Evolutionary conservation across 2,888 invertebrate genomes (phyloP).

Genomic region (Cactoblastis cactorum): DNA sequence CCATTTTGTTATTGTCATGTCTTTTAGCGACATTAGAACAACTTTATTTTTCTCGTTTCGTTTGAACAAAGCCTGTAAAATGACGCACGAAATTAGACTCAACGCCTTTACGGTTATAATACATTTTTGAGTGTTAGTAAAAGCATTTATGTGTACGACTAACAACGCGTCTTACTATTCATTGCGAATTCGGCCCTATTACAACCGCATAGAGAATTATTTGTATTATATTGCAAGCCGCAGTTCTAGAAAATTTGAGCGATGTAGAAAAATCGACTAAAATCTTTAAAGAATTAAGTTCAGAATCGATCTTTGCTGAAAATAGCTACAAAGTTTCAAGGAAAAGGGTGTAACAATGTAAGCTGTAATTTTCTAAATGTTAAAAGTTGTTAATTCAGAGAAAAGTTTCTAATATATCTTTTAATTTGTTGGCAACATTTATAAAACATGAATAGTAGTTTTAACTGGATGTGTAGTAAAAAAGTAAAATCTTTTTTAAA

Average conservation of each 20-base stretch:
- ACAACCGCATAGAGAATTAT: not conserved
- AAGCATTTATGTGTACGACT: not conserved
- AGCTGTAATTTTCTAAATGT: slow-evolving; percentile 13
- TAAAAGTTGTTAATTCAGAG: slow-evolving; percentile 7
- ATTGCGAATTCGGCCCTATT: not conserved
- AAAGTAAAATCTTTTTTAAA: too few relatives aligned
- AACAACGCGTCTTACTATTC: not conserved
- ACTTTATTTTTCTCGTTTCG: slow-evolving; percentile 16
- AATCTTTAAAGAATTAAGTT: not conserved
- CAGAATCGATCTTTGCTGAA: not conserved
- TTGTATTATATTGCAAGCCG: not conserved
- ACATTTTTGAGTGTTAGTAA: not conserved
- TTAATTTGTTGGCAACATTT: not conserved
- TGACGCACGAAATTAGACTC: not conserved
- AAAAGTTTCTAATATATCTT: slow-evolving; percentile 1
- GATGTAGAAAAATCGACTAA: slow-evolving; percentile 12
- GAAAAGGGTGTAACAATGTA: slow-evolving; percentile 1
- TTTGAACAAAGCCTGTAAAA: not conserved
- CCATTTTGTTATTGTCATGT: slow-evolving; percentile 20
- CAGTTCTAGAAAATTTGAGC: slow-evolving; percentile 14
- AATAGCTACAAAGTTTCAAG: slow-evolving; percentile 7
- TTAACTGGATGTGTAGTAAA: too few relatives aligned
- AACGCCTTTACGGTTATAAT: not conserved
- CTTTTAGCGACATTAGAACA: slow-evolving; percentile 20
- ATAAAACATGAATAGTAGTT: too few relatives aligned